Evolutionary conservation across 2,888 invertebrate genomes (phyloP), one percentile per base, ranked within the genome.

Genomic region (Scaptomyza polygonia): DNA sequence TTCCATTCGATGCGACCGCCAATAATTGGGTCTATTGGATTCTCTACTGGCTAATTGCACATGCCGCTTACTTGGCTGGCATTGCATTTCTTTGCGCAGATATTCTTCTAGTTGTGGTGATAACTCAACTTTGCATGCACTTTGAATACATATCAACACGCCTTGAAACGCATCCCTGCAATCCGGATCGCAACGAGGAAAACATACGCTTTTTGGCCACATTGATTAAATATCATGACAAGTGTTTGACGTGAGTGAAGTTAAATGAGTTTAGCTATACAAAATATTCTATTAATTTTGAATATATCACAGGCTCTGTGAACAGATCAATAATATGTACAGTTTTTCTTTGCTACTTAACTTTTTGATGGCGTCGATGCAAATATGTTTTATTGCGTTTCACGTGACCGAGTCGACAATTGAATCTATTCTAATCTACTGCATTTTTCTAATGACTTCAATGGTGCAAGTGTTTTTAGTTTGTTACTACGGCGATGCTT

Each of bases 381-480:
- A 89, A 14, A 88, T 91, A 16, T 91, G 91, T 36, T 88, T 91
- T 49, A 89, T 89, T 18, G 90, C 90, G 32, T 91, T 91, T 65
- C 89, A 90, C 77, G 85, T 89, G 40, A 90, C 88, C 8, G 85
- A 89, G 32, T 87, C 85, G 5, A 82, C 77, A 0, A 18, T 77
- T 1, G 81, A 90, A 44, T 88, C 88, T 2, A 77, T 90, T 9
- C 62, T 88, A 0, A 89, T 89, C 57, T 90, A 89, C 56, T 73
- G 76, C 54, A 81, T 90, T 2, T 89, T 91, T 47, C 57, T 91
- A 3, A 70, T 85, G 62, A 82, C 89, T 0, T 89, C 89, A 4
- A 72, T 90, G 76, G 72, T 84, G 14, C 90, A 91, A 53, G 89
- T 91, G 0, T 83, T 91, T 27, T 64, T 90, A 9, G 80, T 91